These are phyloP conservation scores for Eciton burchellii DNA, from an alignment of 1,140 invertebrate species.

Conservation along the genomic window DNA sequence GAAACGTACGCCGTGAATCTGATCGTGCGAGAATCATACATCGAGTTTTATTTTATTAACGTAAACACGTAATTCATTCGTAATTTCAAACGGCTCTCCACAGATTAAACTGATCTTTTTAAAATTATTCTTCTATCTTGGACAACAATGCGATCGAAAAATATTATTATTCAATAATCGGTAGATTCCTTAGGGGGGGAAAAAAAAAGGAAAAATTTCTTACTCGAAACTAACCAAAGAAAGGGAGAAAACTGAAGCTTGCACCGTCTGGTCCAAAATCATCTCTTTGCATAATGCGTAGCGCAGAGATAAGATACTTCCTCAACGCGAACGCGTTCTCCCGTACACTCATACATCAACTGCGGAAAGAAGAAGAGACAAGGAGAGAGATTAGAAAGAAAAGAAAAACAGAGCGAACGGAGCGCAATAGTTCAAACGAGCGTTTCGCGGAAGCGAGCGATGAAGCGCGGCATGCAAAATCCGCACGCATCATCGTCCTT, in stretches of 20 bases:
- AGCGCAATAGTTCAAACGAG: no score
- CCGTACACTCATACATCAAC: no score
- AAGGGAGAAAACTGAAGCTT: background rate
- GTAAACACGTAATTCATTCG: background rate
- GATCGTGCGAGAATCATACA: background rate
- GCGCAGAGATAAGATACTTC: background rate
- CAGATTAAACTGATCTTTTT: no score
- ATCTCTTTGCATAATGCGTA: background rate
- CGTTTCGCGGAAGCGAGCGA: constrained; percentile 20
- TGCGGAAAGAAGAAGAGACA: background rate
- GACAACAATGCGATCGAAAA: background rate
- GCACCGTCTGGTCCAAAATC: background rate
- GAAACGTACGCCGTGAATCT: background rate
- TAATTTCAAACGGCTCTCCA: background rate
- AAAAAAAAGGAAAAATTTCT: no score
- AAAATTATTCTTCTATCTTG: no score
- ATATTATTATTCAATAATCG: background rate
- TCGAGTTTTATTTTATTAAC: background rate
- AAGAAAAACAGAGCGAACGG: background rate
- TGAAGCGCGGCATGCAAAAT: constrained; percentile 5
- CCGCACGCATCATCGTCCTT: constrained; percentile 46
- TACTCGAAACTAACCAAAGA: background rate
- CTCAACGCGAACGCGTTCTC: no score
- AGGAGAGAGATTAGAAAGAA: background rate
- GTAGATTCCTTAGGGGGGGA: no score